Evolutionary conservation across 2,797 vertebrate genomes (phyloP), one percentile per base, ranked within the genome.

Genomic region (Mus minutoides): DNA sequence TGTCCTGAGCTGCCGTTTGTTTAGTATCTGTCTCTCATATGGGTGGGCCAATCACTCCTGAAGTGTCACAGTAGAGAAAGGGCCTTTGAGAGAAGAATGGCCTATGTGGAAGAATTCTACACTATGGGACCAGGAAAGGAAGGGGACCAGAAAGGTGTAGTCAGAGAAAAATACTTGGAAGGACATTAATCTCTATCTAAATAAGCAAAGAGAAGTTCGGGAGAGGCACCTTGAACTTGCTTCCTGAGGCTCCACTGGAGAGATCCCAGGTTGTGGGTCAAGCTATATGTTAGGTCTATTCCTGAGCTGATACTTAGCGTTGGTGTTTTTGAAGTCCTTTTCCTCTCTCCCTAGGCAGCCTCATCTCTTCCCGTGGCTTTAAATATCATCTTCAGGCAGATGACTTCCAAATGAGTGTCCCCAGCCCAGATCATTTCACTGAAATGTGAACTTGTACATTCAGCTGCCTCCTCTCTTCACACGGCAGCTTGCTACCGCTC

Each of bases 341-440:
- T 69, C 46, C 26, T 90, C 64, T 60, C 71, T 88, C 37, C n/a
- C 83, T 73, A 56, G 34, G 78, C 77, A 96, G 73, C n/a, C 37
- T 69, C n/a, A n/a, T 76, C n/a, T 89, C 69, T 84, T 93, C 69
- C 64, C 37, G 1, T 22, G 58, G 76, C 60, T 96, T 94, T 96
- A 93, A 95, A 90, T 96, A 64, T 80, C 95, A 62, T 96, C 92
- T 93, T 76, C 73, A 79, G 83, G 85, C 54, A 43, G 88, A 73
- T 46, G 40, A 88, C 40, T 94, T 73, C 91, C 76, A 60, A 85
- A 69, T 82, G 26, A 76, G 49, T 37, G 64, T 84, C 88, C 77
- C 37, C 77, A 75, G 87, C 93, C 87, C 79, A 52, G 94, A 95
- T 87, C 69, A 64, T 88, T 95, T 94, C 92, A 46, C 91, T 90